Evolutionary conservation across 2,888 invertebrate genomes (phyloP), one percentile per base, ranked within the genome.

Genomic region (Nemoura dubitans): DNA sequence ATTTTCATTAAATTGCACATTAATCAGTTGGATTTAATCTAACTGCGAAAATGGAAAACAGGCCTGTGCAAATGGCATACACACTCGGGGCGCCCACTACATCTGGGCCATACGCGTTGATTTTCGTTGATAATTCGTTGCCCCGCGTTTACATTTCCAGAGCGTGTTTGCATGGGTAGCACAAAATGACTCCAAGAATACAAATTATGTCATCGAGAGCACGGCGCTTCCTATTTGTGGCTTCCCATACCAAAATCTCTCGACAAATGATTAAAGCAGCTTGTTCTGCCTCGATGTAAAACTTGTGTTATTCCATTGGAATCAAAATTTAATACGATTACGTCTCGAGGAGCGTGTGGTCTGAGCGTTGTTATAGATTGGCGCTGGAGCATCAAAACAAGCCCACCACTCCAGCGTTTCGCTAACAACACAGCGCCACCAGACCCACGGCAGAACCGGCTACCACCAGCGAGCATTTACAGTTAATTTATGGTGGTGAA

Each of bases 271-370:
- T 14, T 10, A 59, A 59, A 59, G 10, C 59, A 59, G 59, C 59
- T 59, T 59, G 59, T 59, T 59, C 59, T 21, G 10, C 59, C 6
- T 29, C 81, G 81, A 27, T 21, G 81, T 3, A 81, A 81, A 81
- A 81, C 81, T 81, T 81, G 30, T 59, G 59, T 81, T 30, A 81
- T 81, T 81, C 81, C 30, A 29, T 29, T 27, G 30, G 29, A 81
- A 81, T 81, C 81, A 81, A 81, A 28, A 28, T 28, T 27, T 81
- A 81, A 81, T 81, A 30, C 81, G 81, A 81, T 81, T 81, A 81
- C 59, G 59, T 59, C 59, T 59, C 6, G 36, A 59, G 21, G 59
- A 10, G 59, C 59, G 59, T 36, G 59, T 21, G 59, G 59, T 59
- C 59, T 3, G 59, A 59, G 59, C 59, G 21, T 59, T 59, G 14